Evolutionary conservation across 1,140 invertebrate genomes (phyloP), one percentile per base, ranked within the genome.

Genomic region (Dolichoris vasculosae): DNA sequence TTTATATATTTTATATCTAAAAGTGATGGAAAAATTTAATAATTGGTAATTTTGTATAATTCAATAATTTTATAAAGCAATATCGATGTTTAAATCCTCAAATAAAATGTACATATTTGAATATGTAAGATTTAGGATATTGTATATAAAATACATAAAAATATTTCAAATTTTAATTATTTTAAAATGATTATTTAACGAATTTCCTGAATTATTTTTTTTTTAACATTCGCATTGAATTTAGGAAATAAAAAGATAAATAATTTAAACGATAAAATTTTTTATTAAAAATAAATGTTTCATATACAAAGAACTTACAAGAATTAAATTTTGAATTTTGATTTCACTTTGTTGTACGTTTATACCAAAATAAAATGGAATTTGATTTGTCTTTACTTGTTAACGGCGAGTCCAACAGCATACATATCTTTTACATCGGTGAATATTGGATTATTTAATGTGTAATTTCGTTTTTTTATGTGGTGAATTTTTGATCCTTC

Each of bases 351-450:
- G 43, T 46, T 46, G 48, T 51, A 51, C 48, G 13, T 51, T 51
- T 71, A 20, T 38, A 40, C 15, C 9, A 26, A 13, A 26, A 8
- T 48, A 69, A 59, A 82, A 73, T 82, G 59, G 9, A 82, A 55
- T 73, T 35, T 82, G 20, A 55, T 48, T 35, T 69, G 4, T 71
- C 43, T 20, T 73, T 86, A 88, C 80, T 90, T 89, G 17, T 88
- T 88, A 3, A 89, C 75, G 43, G 90, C 87, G 43, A 92, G 85
- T 79, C 92, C 92, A 59, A 91, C 78, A 26, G 92, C 91, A 55
- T 91, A 92, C 87, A 92, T 91, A n/a, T 91, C 89, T 0, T 86
- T 87, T 15, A 91, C 88, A 30, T 92, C 87, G 15, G 85, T 30
- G 7, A 88, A 23, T 76, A 90, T 78, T 83, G 90, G 89, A 40